phyloP scores from a whole-genome alignment of 2,113 vertebrate species.

The Puma concolor region DNA sequence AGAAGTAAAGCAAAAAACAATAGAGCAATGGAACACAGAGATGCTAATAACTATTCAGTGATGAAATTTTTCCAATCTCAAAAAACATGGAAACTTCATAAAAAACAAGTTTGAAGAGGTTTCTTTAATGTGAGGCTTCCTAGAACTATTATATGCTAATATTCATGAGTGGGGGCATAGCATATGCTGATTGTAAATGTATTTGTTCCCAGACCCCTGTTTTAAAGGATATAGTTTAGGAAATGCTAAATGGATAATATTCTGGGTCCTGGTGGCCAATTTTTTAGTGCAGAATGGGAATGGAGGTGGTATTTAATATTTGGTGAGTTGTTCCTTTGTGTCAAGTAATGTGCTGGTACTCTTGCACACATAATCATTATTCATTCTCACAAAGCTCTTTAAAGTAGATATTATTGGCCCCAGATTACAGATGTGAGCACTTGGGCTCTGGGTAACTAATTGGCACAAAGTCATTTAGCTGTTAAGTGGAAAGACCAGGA shows the following conservation, averaged over 20 bases:
- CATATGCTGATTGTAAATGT: background rate
- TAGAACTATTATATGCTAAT: background rate
- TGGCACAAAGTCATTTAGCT: background rate
- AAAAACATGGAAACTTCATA: background rate
- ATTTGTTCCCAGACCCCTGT: background rate
- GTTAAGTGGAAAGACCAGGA: background rate
- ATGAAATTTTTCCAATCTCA: background rate
- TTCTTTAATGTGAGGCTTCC: background rate
- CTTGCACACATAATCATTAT: background rate
- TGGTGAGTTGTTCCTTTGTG: constrained; percentile 37
- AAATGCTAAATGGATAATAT: constrained; percentile 12
- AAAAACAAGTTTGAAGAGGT: background rate
- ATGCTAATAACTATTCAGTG: background rate
- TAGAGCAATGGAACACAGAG: background rate
- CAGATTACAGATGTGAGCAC: background rate
- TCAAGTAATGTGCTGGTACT: background rate
- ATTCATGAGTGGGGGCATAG: background rate
- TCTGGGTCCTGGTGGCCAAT: background rate
- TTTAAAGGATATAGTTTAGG: constrained; percentile 47
- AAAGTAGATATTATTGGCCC: background rate
- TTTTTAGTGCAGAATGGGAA: background rate
- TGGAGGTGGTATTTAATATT: constrained; percentile 17
- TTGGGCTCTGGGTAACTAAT: background rate
- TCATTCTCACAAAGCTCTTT: constrained; percentile 15
- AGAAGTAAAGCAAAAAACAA: background rate